These are phyloP conservation scores for Zaprionus gabonicus DNA, from an alignment of 1,140 invertebrate genomes.

Conservation along the genomic window DNA sequence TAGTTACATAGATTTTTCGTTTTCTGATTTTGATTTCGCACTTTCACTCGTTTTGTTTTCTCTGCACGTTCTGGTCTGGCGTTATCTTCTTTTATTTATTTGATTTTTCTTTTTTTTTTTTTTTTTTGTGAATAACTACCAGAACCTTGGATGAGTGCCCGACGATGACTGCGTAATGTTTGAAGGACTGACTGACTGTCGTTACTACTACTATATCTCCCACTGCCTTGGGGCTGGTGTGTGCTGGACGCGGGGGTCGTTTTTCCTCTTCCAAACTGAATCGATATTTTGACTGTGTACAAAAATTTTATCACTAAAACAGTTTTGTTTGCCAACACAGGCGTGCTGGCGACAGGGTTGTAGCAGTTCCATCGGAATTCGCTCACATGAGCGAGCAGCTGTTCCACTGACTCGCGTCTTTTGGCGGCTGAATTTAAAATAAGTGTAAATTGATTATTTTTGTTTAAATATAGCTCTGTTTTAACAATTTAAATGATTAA, in stretches of 20 bases:
- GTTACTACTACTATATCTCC: constrained; percentile 77
- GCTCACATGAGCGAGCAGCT: not conserved
- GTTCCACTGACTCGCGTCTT: not conserved
- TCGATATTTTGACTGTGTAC: constrained; percentile 75
- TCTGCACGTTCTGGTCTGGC: constrained; percentile 61
- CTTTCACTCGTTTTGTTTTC: constrained; percentile 72
- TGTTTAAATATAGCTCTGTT: too few relatives aligned
- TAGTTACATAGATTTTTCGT: constrained; percentile 40
- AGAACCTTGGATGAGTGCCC: constrained; percentile 58
- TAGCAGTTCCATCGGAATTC: not conserved
- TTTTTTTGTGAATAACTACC: constrained; percentile 17
- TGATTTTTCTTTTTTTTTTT: constrained; percentile 10
- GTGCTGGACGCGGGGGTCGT: constrained; percentile 58
- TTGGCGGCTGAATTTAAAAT: not conserved
- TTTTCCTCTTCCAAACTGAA: constrained; percentile 65
- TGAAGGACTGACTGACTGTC: constrained; percentile 68
- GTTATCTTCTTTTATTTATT: constrained; percentile 24
- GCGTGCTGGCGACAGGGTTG: not conserved
- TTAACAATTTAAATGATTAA: too few relatives aligned
- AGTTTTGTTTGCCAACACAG: constrained; percentile 4
- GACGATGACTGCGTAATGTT: constrained; percentile 67
- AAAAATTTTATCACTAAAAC: constrained; percentile 54
- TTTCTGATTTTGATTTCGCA: constrained; percentile 57
- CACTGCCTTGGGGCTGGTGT: constrained; percentile 53
- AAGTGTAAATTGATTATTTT: not conserved